Percentiles rank a stretch among this genome's conserved stretches.
Evolutionary conservation across 2,888 invertebrate genomes (phyloP).

Genomic region (Orthosia incerta): DNA sequence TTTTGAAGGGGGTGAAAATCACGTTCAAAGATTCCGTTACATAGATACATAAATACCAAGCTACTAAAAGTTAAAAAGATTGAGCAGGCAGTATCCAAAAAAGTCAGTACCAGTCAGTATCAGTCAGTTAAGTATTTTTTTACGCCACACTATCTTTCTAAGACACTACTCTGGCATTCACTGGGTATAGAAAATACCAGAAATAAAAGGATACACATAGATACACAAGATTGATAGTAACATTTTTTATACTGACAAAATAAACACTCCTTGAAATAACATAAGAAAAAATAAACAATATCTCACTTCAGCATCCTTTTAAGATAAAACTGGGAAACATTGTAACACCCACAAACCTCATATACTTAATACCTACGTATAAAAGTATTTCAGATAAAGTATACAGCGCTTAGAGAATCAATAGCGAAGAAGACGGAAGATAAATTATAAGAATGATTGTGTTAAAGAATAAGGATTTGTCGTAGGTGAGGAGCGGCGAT

Average conservation of each 20-base stretch:
- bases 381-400: conserved; percentile 29
- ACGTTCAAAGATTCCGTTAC: no score
- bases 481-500: background rate
- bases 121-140: no score
- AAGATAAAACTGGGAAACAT: conserved; percentile 3
- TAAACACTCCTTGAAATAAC: background rate
- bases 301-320: background rate
- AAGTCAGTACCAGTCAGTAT: no score
- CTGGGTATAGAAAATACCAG: background rate
- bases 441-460: conserved; percentile 40
- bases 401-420: conserved; percentile 25
- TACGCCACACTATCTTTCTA: conserved; percentile 2
- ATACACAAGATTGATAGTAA: background rate
- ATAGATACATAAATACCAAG: no score
- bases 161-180: background rate
- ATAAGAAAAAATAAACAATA: conserved; percentile 7
- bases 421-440: conserved; percentile 29
- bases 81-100: no score
- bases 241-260: background rate
- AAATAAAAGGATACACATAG: background rate
- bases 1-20: no score
- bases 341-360: background rate
- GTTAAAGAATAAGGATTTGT: background rate
- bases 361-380: background rate
- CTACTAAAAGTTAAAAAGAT: no score